These are phyloP conservation scores for Chaetura pelagica DNA, from an alignment of 2,113 vertebrate species.

Conservation along the genomic window DNA sequence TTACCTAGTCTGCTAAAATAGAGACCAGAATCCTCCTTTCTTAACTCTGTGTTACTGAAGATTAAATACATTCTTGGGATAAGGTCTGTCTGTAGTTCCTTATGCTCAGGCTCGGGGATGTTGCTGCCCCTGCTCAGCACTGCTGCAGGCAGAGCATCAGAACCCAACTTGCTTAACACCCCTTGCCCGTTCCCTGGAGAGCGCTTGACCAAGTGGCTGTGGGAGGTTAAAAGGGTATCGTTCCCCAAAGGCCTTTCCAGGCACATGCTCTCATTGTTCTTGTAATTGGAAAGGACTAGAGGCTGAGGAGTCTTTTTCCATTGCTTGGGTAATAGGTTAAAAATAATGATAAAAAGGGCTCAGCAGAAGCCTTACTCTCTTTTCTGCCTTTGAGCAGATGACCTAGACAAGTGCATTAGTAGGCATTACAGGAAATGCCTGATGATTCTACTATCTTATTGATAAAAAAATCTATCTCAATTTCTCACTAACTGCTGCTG, in stretches of 20 bases:
- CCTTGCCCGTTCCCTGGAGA: neutral
- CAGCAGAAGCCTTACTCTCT: neutral
- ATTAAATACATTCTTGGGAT: neutral
- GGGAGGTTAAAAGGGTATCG: neutral
- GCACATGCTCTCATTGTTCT: constrained; percentile 44
- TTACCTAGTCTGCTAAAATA: neutral
- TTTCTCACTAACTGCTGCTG: neutral
- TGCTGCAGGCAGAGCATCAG: accelerated
- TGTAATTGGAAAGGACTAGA: neutral
- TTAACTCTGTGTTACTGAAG: neutral
- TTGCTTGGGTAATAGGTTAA: neutral
- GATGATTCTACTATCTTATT: neutral
- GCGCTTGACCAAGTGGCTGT: neutral
- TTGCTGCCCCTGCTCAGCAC: accelerated
- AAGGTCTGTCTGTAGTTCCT: neutral
- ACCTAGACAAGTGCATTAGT: neutral
- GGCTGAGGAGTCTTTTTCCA: neutral
- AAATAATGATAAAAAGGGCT: neutral
- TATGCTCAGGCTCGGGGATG: neutral
- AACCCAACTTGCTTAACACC: neutral
- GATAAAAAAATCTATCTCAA: neutral
- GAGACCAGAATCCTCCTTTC: neutral
- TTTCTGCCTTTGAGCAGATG: neutral
- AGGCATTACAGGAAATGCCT: neutral
- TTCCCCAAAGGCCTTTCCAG: neutral